Evolutionary conservation across 2,888 invertebrate genomes (phyloP), one percentile per base, ranked within the genome.

Genomic region (Rhagium mordax): DNA sequence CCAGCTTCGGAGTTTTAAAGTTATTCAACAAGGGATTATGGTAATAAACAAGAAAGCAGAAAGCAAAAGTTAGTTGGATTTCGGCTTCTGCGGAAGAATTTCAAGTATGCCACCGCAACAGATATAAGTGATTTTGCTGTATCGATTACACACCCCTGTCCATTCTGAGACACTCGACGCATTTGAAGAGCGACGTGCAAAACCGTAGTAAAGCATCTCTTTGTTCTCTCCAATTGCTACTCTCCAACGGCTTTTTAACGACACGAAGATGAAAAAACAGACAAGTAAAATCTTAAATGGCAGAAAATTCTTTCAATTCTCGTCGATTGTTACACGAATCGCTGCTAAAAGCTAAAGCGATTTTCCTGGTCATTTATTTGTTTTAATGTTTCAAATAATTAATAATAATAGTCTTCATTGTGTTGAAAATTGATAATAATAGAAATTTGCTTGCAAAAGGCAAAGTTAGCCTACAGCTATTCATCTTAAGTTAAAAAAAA

Each of bases 121-220:
- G 33, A 61, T 60, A 47, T 41, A 60, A 41, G 60, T 61, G 60
- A 61, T 61, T 33, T 33, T 16, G 60, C 60, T 61, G 47, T 61
- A 61, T 61, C 60, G 60, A 61, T 33, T 61, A 33, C 60, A 18
- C 41, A 41, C 60, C 20, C 59, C 59, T 59, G 41, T 41, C 60
- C 47, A 33, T 61, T 61, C 60, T 20, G n/a, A 16, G 5, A 61
- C 47, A 47, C 60, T 41, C 47, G 15, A 18, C 20, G 47, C 33
- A 33, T 0, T 20, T 41, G 8, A 61, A 20, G 41, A 20, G 13
- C 20, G 20, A 7, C 7, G 55, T 55, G n/a, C 13, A 27, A 55
- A 55, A 55, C 55, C 55, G n/a, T 55, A 24, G 20, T 27, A 15
- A n/a, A 24, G 55, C 10, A 24, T 20, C 20, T 41, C 60, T 61